Evolutionary conservation across 2,888 invertebrate genomes (phyloP).

Genomic region (Arrhopalites spinosus): DNA sequence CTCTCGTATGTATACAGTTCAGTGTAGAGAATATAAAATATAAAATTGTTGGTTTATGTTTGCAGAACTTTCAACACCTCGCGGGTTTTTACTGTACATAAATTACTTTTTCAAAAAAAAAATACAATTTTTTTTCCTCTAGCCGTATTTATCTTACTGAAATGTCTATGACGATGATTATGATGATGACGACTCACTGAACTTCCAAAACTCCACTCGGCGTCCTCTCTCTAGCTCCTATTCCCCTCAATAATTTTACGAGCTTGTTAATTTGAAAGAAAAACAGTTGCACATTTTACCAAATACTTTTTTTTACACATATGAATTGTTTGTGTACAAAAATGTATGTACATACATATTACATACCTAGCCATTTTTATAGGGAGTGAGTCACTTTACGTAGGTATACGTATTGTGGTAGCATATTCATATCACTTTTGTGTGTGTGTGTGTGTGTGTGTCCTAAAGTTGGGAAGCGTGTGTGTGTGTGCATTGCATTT

Average conservation of each 20-base stretch:
- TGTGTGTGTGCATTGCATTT: conserved; percentile 2
- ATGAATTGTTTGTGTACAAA: background rate
- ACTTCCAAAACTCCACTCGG: background rate
- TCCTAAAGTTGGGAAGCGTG: background rate
- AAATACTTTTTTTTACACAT: background rate
- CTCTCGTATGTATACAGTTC: background rate
- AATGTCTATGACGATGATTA: background rate
- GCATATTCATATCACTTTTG: too few relatives aligned
- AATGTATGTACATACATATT: too few relatives aligned
- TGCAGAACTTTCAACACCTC: conserved; percentile 21
- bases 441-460: background rate
- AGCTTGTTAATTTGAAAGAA: conserved; percentile 25
- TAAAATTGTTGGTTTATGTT: conserved; percentile 17
- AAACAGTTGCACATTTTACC: conserved; percentile 16
- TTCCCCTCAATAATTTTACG: conserved; percentile 19
- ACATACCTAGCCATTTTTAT: too few relatives aligned
- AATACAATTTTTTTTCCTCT: background rate
- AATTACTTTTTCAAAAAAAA: background rate
- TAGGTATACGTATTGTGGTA: too few relatives aligned
- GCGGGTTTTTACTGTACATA: conserved; percentile 5
- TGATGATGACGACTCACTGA: conserved; percentile 4
- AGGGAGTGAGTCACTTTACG: too few relatives aligned
- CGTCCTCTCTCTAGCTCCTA: background rate
- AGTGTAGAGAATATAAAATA: background rate
- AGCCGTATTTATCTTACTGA: background rate